A percentile compares a stretch with the other conserved stretches of the same genome.
Evolutionary conservation across 2,888 invertebrate genomes (phyloP).

Genomic region (Stictocephala bisonia): DNA sequence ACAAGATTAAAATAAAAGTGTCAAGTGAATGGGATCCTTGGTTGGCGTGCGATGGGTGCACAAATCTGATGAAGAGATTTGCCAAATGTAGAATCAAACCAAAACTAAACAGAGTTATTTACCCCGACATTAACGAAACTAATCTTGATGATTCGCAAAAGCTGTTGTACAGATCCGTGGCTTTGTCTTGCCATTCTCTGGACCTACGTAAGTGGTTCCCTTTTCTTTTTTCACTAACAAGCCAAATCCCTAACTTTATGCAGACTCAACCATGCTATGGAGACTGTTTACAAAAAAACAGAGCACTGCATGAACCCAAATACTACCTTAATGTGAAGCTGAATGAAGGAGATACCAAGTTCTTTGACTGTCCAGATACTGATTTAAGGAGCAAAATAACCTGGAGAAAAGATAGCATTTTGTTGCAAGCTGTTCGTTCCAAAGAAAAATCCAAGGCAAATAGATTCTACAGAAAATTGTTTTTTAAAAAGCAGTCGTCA

Average conservation of each 20-base stretch:
- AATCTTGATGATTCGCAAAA: not conserved
- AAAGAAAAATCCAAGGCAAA: not conserved
- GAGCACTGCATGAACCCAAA: not conserved
- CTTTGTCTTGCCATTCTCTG: constrained; percentile 6
- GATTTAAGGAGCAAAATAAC: not conserved
- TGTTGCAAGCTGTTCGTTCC: not conserved
- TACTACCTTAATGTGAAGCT: not conserved
- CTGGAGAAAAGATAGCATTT: not conserved
- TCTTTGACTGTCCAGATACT: constrained; percentile 10
- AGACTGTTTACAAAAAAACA: not conserved
- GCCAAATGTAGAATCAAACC: constrained; percentile 19
- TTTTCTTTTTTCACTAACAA: not conserved
- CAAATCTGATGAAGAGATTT: not conserved
- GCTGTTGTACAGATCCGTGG: not conserved
- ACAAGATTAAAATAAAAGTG: not conserved
- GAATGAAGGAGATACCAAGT: not conserved
- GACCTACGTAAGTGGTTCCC: not conserved
- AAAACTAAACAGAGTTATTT: not conserved
- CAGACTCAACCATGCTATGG: not conserved
- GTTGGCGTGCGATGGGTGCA: constrained; percentile 17
- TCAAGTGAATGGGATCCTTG: constrained; percentile 32
- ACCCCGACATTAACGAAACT: not conserved
- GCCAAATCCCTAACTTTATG: not conserved
- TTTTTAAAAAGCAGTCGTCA: not conserved
- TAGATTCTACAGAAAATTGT: not conserved